phyloP scores from a whole-genome alignment of 2,888 invertebrate genomes.

The Phymatocera aterrima region DNA sequence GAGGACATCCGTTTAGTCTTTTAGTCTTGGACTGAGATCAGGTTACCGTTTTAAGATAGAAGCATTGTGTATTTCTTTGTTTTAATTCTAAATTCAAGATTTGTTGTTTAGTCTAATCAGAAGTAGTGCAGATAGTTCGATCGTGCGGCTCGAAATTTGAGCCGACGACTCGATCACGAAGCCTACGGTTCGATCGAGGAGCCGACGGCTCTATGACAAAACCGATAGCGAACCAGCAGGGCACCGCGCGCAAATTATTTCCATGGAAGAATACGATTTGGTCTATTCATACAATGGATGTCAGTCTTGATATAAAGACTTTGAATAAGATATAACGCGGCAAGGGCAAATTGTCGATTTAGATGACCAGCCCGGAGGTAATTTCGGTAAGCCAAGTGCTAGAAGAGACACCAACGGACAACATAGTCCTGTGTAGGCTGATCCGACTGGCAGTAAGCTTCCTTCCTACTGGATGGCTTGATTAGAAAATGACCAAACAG shows the following conservation, averaged over 20 bases:
- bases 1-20: neutral
- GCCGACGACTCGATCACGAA: neutral
- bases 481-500: neutral
- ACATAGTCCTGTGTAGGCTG: neutral
- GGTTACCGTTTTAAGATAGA: neutral
- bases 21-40: neutral
- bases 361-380: neutral
- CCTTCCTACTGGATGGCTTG: neutral
- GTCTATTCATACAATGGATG: neutral
- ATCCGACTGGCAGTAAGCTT: neutral
- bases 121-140: neutral
- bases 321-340: neutral
- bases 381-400: neutral
- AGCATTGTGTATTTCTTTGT: neutral
- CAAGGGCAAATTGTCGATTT: neutral
- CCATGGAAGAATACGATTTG: neutral
- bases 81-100: neutral
- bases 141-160: neutral
- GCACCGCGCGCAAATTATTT: neutral
- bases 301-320: neutral
- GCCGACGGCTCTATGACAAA: neutral
- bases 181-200: neutral
- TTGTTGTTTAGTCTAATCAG: neutral
- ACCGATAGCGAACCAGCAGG: neutral
- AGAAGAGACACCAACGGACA: neutral